Evolutionary conservation across 2,113 vertebrate species (phyloP), one percentile per base, ranked within the genome.

Genomic region (Lagopus leucura): DNA sequence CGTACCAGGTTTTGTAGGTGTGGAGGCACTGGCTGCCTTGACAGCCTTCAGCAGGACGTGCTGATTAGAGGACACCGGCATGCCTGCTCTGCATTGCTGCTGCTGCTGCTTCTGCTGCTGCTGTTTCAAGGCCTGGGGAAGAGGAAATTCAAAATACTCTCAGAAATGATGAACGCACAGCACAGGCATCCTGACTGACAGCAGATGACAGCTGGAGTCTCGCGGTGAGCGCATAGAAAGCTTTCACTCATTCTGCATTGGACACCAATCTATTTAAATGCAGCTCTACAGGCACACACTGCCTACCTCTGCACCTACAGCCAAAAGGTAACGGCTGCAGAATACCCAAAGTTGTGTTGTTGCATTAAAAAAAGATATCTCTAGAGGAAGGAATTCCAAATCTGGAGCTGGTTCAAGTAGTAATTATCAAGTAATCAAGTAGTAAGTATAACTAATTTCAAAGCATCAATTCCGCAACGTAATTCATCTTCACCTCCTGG

Each of bases 41-140:
- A 98, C 98, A 8, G 98, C 97, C 95, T 99, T 99, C 64, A 99
- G 97, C 24, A 99, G 97, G 42, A 98, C 97, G 50, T 99, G 98
- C 47, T 99, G 98, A 75, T 80, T 98, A 28, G 99, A 97, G 14
- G 98, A 81, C 52, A 98, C 92, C 1, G 98, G 96, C 97, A 99
- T 97, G 9, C 97, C 98, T 8, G 98, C 97, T 72, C 99, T 98
- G 92, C 99, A 98, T 40, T 99, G 99, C 92, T 97, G 95, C 92
- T 98, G 97, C 95, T 99, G 98, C 89, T 99, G 98, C 94, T 99
- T 98, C 78, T 99, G 98, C 66, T 98, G 98, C 96, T 99, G 98
- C 97, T 99, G 99, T 92, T 99, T 99, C 93, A 99, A 94, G 86
- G 99, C 99, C 99, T 98, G 95, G 9, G 76, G 92, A 21, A 84